Conservation (phyloP, 2,113 vertebrate genomes). For the Chinchilla lanigera region DNA sequence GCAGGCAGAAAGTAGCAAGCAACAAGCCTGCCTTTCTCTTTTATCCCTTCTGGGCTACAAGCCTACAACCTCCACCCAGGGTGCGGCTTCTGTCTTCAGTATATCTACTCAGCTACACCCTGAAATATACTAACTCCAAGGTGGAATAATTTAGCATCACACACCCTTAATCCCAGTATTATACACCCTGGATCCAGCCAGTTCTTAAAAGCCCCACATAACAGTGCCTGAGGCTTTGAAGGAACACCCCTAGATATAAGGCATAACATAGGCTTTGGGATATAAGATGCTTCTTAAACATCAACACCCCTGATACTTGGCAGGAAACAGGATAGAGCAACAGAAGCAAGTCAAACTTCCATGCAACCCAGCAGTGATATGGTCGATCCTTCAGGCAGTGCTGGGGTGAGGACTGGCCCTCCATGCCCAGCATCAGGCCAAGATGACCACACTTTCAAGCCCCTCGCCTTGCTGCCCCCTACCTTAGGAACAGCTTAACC, state of each 20-base stretch:
- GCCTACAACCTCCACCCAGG: not conserved
- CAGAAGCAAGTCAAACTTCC: not conserved
- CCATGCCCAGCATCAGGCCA: not conserved
- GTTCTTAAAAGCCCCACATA: not conserved
- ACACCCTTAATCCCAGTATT: not conserved
- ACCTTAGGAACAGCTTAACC: not conserved
- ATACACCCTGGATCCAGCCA: not conserved
- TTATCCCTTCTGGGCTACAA: not conserved
- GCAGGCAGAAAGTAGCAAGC: not conserved
- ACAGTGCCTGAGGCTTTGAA: not conserved
- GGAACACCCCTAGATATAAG: not conserved
- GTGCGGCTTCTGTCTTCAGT: not conserved
- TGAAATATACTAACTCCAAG: not conserved
- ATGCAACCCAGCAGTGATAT: not conserved
- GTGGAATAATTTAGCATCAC: not conserved
- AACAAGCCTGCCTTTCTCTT: not conserved
- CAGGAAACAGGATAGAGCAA: not conserved
- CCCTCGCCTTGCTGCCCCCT: accelerated
- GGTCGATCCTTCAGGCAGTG: accelerated
- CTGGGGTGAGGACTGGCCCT: not conserved
- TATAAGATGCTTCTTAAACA: not conserved
- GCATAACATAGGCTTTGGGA: not conserved
- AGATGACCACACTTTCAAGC: no score
- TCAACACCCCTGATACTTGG: not conserved
- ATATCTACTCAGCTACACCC: not conserved